phyloP scores from a whole-genome alignment of 2,888 invertebrate genomes.

The Melieria omissa region DNA sequence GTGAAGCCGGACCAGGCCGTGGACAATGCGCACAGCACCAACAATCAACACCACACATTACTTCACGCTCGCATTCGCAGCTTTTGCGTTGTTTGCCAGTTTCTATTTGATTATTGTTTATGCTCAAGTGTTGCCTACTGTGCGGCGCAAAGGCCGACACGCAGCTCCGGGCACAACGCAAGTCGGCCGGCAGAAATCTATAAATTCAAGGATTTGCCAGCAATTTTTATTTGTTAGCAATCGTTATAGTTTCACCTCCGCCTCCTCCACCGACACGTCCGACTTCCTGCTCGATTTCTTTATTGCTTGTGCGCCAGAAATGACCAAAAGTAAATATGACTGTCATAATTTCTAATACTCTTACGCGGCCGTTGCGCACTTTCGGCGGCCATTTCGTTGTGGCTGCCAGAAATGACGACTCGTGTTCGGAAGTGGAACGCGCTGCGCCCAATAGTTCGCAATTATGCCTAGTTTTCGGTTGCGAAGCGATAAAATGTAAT shows the following conservation, averaged over 20 bases:
- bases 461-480: slow-evolving; percentile 11
- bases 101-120: slow-evolving; percentile 28
- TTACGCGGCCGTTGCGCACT: slow-evolving; percentile 8
- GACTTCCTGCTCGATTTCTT: background rate
- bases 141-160: background rate
- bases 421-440: background rate
- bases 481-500: slow-evolving; percentile 11
- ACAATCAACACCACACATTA: too few species aligned
- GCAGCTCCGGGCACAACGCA: slow-evolving; percentile 7
- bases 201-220: slow-evolving; percentile 34
- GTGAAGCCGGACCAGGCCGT: background rate
- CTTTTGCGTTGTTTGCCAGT: background rate
- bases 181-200: slow-evolving; percentile 28
- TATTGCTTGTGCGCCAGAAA: slow-evolving; percentile 5
- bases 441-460: slow-evolving; percentile 24
- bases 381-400: background rate
- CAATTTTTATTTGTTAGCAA: slow-evolving; percentile 37
- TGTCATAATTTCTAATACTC: slow-evolving; percentile 38
- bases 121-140: background rate
- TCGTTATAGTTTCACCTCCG: background rate
- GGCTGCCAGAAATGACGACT: background rate
- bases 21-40: too few species aligned
- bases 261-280: background rate
- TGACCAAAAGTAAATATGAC: slow-evolving; percentile 28
- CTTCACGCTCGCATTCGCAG: too few species aligned